A percentile compares a stretch with the other conserved stretches of the same genome.
Evolutionary conservation across 2,113 vertebrate genomes (phyloP).

Genomic region (Numida meleagris): DNA sequence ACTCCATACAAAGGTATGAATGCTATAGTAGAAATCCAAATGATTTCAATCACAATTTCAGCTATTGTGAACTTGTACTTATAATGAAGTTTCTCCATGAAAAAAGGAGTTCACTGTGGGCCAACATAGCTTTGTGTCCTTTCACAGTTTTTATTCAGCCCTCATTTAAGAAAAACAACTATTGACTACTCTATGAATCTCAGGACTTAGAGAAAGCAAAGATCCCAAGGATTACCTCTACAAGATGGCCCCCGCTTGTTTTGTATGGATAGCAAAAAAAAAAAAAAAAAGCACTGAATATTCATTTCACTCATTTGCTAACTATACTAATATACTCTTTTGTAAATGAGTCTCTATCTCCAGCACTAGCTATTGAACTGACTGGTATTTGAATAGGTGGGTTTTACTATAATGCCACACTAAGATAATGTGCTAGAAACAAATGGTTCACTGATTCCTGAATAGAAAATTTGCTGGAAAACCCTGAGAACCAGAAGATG

Average conservation of each 20-base stretch:
- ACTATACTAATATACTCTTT: conserved; percentile 17
- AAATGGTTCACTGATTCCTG: conserved; percentile 13
- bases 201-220: conserved; percentile 1
- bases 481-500: neutral
- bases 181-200: conserved; percentile 37
- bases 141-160: conserved; percentile 49
- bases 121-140: conserved; percentile 60
- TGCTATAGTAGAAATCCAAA: conserved; percentile 52
- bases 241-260: neutral
- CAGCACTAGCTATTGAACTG: conserved; percentile 24
- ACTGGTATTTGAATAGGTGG: conserved; percentile 44
- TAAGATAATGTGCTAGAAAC: conserved; percentile 55
- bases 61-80: conserved; percentile 28
- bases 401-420: neutral
- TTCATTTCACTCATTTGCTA: conserved; percentile 47
- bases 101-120: conserved; percentile 44
- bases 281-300: conserved; percentile 28
- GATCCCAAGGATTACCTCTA: conserved; percentile 21
- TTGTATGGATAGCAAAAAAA: neutral
- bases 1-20: conserved; percentile 42
- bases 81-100: conserved; percentile 43
- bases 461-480: conserved; percentile 13
- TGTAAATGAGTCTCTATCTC: conserved; percentile 28
- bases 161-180: conserved; percentile 46
- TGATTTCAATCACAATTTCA: conserved; percentile 59